Conservation (phyloP, 2,113 vertebrate species). For the Leucosticte australis region DNA sequence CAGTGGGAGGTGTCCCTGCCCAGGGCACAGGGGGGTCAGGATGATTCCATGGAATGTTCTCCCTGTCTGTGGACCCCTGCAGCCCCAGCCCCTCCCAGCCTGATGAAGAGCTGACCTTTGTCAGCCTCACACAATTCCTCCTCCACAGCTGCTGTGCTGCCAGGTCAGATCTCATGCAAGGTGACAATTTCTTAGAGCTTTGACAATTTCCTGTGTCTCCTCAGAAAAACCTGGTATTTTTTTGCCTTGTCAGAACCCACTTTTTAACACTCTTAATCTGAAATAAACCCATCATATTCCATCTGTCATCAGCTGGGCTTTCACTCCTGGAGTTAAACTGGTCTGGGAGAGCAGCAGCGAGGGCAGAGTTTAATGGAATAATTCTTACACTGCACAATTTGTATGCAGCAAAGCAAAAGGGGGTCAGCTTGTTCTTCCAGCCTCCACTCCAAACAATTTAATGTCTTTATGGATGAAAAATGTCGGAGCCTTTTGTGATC, state of each 20-base stretch:
- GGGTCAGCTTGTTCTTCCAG: constrained; percentile 19
- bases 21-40: neutral
- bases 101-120: neutral
- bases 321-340: neutral
- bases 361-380: neutral
- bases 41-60: neutral
- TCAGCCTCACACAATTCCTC: neutral
- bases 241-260: neutral
- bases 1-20: neutral
- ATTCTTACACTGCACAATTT: neutral
- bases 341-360: neutral
- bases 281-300: neutral
- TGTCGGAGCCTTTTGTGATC: neutral
- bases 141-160: neutral
- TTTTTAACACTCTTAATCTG: neutral
- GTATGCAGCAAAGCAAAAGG: constrained; percentile 5
- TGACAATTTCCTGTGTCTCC: neutral
- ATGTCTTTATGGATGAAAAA: neutral
- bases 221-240: neutral
- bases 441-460: constrained; percentile 9
- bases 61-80: neutral
- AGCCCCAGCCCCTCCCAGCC: neutral
- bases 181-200: neutral
- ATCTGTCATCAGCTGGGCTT: neutral
- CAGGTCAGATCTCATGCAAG: neutral